These are phyloP conservation scores for Enteromius argenteus DNA, from an alignment of 2,797 vertebrate genomes.

Conservation along the genomic window DNA sequence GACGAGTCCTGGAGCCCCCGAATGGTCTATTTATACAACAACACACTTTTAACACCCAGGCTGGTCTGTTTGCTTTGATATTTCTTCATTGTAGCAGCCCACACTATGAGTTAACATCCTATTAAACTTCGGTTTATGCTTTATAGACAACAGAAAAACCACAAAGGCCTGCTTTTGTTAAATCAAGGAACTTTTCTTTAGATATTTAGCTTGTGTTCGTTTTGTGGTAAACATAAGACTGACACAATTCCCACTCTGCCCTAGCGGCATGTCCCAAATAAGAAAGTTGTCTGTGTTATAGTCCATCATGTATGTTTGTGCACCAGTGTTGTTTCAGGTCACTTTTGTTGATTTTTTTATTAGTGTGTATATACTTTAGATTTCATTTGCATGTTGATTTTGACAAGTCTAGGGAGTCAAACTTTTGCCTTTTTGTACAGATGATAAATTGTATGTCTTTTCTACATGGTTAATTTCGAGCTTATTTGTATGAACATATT, in stretches of 20 bases:
- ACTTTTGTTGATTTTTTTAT: slow-evolving; percentile 58
- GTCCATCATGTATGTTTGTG: slow-evolving; percentile 56
- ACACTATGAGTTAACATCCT: slow-evolving; percentile 29
- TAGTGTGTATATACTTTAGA: slow-evolving; percentile 75
- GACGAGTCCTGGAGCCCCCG: neutral
- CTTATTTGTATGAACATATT: slow-evolving; percentile 34
- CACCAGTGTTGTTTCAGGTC: slow-evolving; percentile 63
- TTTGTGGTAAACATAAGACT: slow-evolving; percentile 19
- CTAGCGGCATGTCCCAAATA: slow-evolving; percentile 13
- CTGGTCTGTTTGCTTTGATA: slow-evolving; percentile 47
- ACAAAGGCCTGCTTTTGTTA: slow-evolving; percentile 60
- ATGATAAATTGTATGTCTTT: slow-evolving; percentile 24
- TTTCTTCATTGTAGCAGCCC: slow-evolving; percentile 40
- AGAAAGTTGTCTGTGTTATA: slow-evolving; percentile 35
- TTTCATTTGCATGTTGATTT: slow-evolving; percentile 66
- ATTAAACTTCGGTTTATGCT: slow-evolving; percentile 21
- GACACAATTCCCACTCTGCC: slow-evolving; percentile 29
- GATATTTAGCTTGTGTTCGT: slow-evolving; percentile 49
- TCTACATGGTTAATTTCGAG: slow-evolving; percentile 25
- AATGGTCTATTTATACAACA: slow-evolving; percentile 20
- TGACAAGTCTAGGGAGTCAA: slow-evolving; percentile 34
- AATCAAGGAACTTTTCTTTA: slow-evolving; percentile 62
- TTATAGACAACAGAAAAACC: slow-evolving; percentile 31
- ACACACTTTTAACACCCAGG: slow-evolving; percentile 26
- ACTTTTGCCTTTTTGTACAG: slow-evolving; percentile 48